These are phyloP conservation scores for Siphonodentalium dalli DNA, from an alignment of 2,888 invertebrate species.

Conservation along the genomic window DNA sequence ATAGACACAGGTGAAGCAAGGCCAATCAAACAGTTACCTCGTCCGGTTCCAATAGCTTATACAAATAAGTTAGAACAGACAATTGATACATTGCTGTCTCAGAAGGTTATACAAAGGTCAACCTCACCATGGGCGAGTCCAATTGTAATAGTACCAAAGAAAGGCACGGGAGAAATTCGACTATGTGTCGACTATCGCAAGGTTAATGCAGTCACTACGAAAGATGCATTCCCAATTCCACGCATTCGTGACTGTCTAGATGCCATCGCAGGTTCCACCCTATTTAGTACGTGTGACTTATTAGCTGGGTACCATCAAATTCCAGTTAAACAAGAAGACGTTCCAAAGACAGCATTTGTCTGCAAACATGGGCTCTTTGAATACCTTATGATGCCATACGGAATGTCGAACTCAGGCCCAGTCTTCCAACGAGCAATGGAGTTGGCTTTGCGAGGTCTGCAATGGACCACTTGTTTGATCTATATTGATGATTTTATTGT, in stretches of 20 bases:
- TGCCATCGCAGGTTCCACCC: neutral
- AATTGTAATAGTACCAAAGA: neutral
- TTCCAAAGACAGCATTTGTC: neutral
- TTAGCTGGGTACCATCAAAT: neutral
- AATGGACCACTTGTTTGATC: slow-evolving; percentile 9
- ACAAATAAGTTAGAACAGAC: neutral
- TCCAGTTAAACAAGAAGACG: neutral
- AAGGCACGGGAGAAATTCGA: neutral
- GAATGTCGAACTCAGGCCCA: neutral
- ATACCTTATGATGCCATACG: neutral
- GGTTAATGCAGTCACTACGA: neutral
- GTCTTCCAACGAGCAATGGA: slow-evolving; percentile 6
- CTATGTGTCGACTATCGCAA: neutral
- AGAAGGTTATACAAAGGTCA: neutral
- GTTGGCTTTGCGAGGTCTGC: slow-evolving; percentile 2
- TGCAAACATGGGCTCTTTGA: slow-evolving; percentile 5
- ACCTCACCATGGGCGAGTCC: neutral
- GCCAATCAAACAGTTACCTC: neutral
- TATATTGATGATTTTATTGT: slow-evolving; percentile 19
- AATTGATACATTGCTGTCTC: neutral
- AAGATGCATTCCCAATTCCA: neutral
- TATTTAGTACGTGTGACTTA: neutral
- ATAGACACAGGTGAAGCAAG: neutral
- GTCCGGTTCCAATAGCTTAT: neutral
- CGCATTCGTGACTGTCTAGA: slow-evolving; percentile 1